A percentile compares a stretch with the other conserved stretches of the same genome.
These are phyloP conservation scores for Novumbra hubbsi DNA, from an alignment of 2,797 vertebrate genomes.

Conservation along the genomic window DNA sequence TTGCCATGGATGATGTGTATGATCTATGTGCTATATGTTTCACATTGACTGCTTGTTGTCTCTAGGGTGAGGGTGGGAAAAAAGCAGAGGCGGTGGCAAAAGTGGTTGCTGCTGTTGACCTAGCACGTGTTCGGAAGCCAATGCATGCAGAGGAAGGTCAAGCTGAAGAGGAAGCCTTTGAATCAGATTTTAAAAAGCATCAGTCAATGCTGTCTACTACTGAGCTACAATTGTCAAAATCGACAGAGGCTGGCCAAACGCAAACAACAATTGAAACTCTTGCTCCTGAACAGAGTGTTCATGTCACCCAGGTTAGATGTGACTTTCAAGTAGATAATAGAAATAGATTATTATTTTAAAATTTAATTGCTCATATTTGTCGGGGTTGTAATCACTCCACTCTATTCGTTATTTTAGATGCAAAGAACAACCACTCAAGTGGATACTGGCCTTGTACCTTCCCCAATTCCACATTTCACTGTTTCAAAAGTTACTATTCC, in stretches of 20 bases:
- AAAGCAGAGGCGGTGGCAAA: constrained; percentile 92
- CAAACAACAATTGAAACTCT: constrained; percentile 62
- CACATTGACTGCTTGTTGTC: constrained; percentile 54
- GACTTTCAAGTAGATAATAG: constrained; percentile 1
- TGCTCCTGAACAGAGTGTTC: constrained; percentile 73
- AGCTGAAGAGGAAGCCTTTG: constrained; percentile 73
- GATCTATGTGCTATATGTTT: constrained; percentile 36
- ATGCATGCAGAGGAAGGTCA: constrained; percentile 68
- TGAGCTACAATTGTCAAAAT: constrained; percentile 74
- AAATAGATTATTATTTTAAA: not conserved
- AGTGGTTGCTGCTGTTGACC: constrained; percentile 91
- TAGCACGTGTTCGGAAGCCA: constrained; percentile 82
- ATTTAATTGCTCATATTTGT: not conserved
- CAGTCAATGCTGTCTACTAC: constrained; percentile 56
- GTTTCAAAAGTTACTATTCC: constrained; percentile 95
- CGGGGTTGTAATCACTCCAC: constrained; percentile 36
- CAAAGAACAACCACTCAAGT: constrained; percentile 78
- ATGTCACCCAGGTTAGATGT: constrained; percentile 81
- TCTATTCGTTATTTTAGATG: constrained; percentile 82
- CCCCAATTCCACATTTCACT: constrained; percentile 89
- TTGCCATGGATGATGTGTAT: constrained; percentile 23
- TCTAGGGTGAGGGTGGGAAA: constrained; percentile 78
- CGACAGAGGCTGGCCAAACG: constrained; percentile 55
- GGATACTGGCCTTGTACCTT: constrained; percentile 71
- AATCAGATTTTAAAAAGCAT: constrained; percentile 72